Evolutionary conservation across 2,797 vertebrate genomes (phyloP), one percentile per base, ranked within the genome.

Genomic region (Bufotes viridis): DNA sequence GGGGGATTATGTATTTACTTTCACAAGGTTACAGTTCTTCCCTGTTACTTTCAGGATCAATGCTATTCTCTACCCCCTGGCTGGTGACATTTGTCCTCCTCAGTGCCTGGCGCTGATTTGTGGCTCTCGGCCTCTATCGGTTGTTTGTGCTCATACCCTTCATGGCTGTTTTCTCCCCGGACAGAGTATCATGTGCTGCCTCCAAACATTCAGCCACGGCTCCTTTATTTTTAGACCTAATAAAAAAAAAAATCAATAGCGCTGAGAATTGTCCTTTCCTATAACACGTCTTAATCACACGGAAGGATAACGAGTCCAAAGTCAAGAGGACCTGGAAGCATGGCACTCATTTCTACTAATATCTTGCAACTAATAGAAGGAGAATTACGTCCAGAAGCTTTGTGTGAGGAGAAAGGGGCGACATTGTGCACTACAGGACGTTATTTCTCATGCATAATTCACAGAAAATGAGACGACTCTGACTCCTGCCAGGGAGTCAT

Each of bases 231-330:
- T 86, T 80, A 86, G 63, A 65, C 24, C 49, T 61, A 80, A 76
- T 70, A 69, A 86, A 80, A 80, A 22, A 78, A 18, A 86, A 78
- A 86, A 86, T 86, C 76, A 80, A 80, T 86, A 80, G 18, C 10
- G n/a, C 22, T 86, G 63, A 58, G 85, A 53, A 69, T 34, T 70
- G 85, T 70, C 65, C 76, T 86, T 86, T 24, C 70, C 51, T 61
- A 24, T 20, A 65, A 29, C 18, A 3, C 61, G 85, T 80, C 76
- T 70, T 86, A 86, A 86, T 86, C 61, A 80, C 53, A 24, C 29
- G 17, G 63, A 53, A 70, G 85, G 69, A 18, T n/a, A 78, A 78
- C 20, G 15, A 85, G 84, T 67, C 60, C 84, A 78, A 78, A 67
- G 69, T 61, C 69, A 83, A 72, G 24, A 78, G 60, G 75, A 79